Evolutionary conservation across 2,888 invertebrate species (phyloP).

Genomic region (Tetranychus truncatus): DNA sequence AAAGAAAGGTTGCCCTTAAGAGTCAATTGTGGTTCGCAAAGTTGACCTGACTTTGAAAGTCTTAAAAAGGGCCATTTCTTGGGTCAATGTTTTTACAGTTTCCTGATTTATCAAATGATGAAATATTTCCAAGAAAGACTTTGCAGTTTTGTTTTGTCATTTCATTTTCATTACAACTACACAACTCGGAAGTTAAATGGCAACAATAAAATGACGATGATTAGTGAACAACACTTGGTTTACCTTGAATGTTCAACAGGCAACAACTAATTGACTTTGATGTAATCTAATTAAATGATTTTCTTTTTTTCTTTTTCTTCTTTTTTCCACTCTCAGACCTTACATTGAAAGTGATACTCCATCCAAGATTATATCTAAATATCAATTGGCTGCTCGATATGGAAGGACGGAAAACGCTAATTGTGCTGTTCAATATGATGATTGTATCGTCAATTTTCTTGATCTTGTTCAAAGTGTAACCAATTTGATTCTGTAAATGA

Average conservation of each 20-base stretch:
- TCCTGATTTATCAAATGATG: too few relatives aligned
- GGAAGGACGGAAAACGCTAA: constrained; percentile 28
- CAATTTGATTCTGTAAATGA: constrained; percentile 20
- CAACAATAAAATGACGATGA: too few relatives aligned
- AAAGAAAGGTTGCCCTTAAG: too few relatives aligned
- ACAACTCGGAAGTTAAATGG: too few relatives aligned
- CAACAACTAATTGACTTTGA: neutral
- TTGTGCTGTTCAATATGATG: constrained; percentile 29
- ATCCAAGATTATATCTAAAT: constrained; percentile 27
- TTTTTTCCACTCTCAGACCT: constrained; percentile 14
- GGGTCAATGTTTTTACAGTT: too few relatives aligned
- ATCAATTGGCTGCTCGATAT: constrained; percentile 29
- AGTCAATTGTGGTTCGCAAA: too few relatives aligned
- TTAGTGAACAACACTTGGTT: too few relatives aligned
- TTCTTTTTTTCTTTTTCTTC: neutral
- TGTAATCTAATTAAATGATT: neutral
- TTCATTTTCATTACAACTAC: too few relatives aligned
- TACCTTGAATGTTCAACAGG: neutral
- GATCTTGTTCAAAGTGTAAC: constrained; percentile 27
- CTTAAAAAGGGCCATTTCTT: too few relatives aligned
- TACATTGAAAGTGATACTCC: constrained; percentile 26
- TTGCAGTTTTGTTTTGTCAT: too few relatives aligned
- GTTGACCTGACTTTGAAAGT: too few relatives aligned
- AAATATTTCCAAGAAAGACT: too few relatives aligned
- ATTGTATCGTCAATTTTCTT: constrained; percentile 29